A percentile compares a stretch with the other conserved stretches of the same genome.
phyloP scores from a whole-genome alignment of 2,797 vertebrate species.

The Steatocranus sp. region DNA sequence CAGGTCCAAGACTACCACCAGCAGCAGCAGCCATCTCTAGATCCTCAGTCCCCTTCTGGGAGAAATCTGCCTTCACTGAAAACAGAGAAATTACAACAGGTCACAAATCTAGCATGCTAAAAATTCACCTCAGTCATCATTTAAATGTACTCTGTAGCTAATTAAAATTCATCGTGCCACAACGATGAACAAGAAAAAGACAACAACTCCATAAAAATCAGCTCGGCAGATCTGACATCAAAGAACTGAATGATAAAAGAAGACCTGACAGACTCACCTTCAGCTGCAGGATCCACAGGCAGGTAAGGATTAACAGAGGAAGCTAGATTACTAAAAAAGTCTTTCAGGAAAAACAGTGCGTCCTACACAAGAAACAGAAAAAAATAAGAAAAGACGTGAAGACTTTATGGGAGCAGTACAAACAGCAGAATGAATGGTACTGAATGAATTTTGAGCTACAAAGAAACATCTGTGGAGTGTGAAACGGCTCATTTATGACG shows the following conservation, averaged over 20 bases:
- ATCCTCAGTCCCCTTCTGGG: slow-evolving; percentile 63
- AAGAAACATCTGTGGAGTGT: not conserved
- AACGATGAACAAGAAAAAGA: not conserved
- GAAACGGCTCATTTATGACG: not conserved
- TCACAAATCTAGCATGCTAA: not conserved
- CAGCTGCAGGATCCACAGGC: slow-evolving; percentile 76
- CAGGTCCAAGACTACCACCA: slow-evolving; percentile 55
- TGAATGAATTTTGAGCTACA: not conserved
- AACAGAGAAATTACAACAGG: not conserved
- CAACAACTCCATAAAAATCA: not conserved
- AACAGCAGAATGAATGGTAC: not conserved
- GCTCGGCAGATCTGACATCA: not conserved
- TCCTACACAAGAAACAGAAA: slow-evolving; percentile 70
- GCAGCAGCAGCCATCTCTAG: slow-evolving; percentile 48
- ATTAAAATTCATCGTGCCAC: not conserved
- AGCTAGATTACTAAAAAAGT: slow-evolving; percentile 86
- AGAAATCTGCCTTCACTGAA: slow-evolving; percentile 72
- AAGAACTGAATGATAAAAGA: not conserved
- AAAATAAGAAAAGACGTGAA: not conserved
- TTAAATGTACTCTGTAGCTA: not conserved
- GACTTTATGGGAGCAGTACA: not conserved
- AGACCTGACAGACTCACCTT: slow-evolving; percentile 67
- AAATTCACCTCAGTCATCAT: not conserved
- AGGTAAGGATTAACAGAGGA: slow-evolving; percentile 82
- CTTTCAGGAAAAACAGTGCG: slow-evolving; percentile 90